Percentiles rank a stretch among this genome's conserved stretches.
Conservation (phyloP, 2,113 vertebrate genomes). For the Chrysochloris asiatica region DNA sequence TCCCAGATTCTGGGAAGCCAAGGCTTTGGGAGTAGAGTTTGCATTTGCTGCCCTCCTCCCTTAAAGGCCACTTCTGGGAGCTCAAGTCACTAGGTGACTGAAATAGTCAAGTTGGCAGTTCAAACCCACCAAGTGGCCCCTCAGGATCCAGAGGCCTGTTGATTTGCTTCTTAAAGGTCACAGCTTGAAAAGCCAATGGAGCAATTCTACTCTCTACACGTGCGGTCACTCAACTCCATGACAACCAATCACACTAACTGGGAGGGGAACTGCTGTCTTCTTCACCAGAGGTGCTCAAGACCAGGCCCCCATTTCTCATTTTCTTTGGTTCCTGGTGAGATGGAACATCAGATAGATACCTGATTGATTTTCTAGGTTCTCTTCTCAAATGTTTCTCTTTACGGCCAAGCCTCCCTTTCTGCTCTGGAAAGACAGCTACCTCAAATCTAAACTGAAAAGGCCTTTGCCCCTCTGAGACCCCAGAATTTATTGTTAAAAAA, state of each 20-base stretch:
- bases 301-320: neutral
- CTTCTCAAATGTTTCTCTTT: neutral
- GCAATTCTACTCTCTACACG: neutral
- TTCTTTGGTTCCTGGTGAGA: neutral
- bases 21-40: fast-evolving
- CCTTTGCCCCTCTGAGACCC: fast-evolving
- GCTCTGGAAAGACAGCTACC: neutral
- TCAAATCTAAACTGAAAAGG: neutral
- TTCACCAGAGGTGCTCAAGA: fast-evolving
- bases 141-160: neutral
- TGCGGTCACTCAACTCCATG: neutral
- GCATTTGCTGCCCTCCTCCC: neutral
- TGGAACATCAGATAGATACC: fast-evolving
- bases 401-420: too few relatives aligned
- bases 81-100: neutral
- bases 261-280: fast-evolving
- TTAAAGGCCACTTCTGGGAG: neutral
- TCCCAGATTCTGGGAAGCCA: neutral
- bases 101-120: neutral
- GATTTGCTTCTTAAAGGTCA: neutral
- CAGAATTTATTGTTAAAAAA: too few relatives aligned
- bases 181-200: neutral
- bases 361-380: neutral
- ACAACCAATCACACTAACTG: neutral
- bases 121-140: neutral